phyloP scores from a whole-genome alignment of 2,797 vertebrate species.

The Enteromius fasciolatus region DNA sequence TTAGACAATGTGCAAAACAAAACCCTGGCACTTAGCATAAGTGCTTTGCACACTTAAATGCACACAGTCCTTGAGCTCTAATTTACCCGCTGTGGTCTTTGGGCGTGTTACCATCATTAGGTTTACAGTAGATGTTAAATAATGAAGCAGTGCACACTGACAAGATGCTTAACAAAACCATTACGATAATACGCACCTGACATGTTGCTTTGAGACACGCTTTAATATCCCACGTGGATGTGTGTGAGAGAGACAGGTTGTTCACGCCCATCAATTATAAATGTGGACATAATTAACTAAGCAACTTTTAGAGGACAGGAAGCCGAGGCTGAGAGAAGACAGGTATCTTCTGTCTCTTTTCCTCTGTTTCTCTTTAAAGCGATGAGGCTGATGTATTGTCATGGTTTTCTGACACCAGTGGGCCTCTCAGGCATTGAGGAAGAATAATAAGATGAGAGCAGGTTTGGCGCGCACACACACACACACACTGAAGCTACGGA shows the following conservation, averaged over 20 bases:
- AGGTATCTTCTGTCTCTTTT: not conserved
- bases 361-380: not conserved
- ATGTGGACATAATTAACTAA: conserved; percentile 27
- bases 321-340: not conserved
- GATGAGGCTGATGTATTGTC: not conserved
- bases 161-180: conserved; percentile 24
- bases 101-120: conserved; percentile 29
- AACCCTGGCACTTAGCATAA: not conserved
- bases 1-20: not conserved
- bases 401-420: conserved; percentile 4
- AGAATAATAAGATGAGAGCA: not conserved
- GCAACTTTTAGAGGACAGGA: not conserved
- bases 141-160: conserved; percentile 18
- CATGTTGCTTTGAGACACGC: not conserved
- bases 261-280: conserved; percentile 25
- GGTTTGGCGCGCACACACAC: not conserved
- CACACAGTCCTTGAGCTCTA: conserved; percentile 18
- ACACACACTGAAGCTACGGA: not conserved
- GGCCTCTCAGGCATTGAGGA: not conserved
- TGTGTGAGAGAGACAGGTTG: conserved; percentile 17
- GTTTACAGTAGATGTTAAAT: conserved; percentile 24
- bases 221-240: conserved; percentile 32
- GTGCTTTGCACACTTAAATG: not conserved
- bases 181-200: conserved; percentile 28
- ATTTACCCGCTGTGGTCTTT: not conserved